Evolutionary conservation across 2,113 vertebrate species (phyloP).

Genomic region (Heterochromis multidens): DNA sequence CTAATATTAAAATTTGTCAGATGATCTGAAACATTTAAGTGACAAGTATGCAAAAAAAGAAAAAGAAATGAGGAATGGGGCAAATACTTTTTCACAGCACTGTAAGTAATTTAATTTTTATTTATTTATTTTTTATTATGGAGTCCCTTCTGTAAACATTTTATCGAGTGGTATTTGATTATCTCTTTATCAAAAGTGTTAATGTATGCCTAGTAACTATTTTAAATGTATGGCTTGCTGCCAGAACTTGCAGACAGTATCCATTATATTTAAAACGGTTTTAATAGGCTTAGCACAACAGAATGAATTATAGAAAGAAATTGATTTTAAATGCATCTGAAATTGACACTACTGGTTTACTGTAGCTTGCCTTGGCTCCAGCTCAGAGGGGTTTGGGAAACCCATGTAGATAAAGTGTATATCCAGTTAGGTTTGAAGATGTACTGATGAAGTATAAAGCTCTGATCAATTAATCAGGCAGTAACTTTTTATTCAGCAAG

Average conservation of each 20-base stretch:
- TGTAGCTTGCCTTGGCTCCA: background rate
- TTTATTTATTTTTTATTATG: background rate
- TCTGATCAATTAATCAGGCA: background rate
- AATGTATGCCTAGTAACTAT: background rate
- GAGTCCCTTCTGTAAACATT: background rate
- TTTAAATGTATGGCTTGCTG: background rate
- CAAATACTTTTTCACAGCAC: too few relatives aligned
- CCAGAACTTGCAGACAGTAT: background rate
- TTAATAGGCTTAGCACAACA: accelerated
- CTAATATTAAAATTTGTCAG: background rate
- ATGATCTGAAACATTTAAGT: background rate
- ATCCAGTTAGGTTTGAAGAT: background rate
- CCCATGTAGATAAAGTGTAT: background rate
- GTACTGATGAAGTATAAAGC: background rate
- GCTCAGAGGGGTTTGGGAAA: background rate
- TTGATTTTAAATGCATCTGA: background rate
- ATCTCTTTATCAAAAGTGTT: background rate
- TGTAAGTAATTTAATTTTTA: too few relatives aligned
- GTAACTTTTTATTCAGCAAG: background rate
- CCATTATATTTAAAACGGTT: background rate
- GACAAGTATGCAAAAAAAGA: background rate
- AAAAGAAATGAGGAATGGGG: background rate
- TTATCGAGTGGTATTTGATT: background rate
- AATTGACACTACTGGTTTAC: background rate
- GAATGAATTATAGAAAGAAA: background rate